Percentiles rank a stretch among this genome's conserved stretches.
Evolutionary conservation across 2,888 invertebrate species (phyloP).

Genomic region (Cecidostiba fungosa): DNA sequence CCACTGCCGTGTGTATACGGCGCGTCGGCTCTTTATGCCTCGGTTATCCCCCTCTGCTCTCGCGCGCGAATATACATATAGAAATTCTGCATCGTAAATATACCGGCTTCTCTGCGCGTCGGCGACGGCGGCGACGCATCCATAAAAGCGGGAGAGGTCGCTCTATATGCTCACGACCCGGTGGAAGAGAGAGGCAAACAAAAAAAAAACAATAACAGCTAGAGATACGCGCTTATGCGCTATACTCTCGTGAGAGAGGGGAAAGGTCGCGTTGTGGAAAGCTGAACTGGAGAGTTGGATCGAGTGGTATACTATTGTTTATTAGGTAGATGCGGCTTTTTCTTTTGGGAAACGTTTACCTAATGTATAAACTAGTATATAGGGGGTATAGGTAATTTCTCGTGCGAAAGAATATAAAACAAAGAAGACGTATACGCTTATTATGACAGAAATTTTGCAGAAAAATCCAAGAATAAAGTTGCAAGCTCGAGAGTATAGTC

Average conservation of each 20-base stretch:
- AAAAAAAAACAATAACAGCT: slow-evolving; percentile 12
- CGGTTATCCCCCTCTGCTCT: slow-evolving; percentile 24
- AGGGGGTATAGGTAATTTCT: too few species aligned
- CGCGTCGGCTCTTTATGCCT: neutral
- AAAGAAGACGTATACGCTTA: neutral
- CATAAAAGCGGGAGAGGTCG: neutral
- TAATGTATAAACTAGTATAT: too few species aligned
- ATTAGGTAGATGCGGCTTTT: too few species aligned
- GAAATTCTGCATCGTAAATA: slow-evolving; percentile 57
- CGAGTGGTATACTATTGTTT: neutral
- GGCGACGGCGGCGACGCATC: slow-evolving; percentile 18
- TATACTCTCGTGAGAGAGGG: neutral
- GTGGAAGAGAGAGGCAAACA: neutral
- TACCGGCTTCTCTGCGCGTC: slow-evolving; percentile 38
- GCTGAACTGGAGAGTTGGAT: too few species aligned
- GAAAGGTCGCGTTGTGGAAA: slow-evolving; percentile 23
- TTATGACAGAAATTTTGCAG: too few species aligned
- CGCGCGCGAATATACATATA: slow-evolving; percentile 35
- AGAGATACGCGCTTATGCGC: neutral
- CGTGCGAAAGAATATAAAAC: too few species aligned
- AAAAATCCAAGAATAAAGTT: neutral
- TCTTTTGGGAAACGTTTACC: too few species aligned
- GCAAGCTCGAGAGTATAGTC: neutral
- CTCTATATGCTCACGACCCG: neutral
- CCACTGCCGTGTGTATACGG: neutral